Percentiles rank a stretch among this genome's conserved stretches.
phyloP scores from a whole-genome alignment of 2,888 invertebrate species.

The Phortica okadai region DNA sequence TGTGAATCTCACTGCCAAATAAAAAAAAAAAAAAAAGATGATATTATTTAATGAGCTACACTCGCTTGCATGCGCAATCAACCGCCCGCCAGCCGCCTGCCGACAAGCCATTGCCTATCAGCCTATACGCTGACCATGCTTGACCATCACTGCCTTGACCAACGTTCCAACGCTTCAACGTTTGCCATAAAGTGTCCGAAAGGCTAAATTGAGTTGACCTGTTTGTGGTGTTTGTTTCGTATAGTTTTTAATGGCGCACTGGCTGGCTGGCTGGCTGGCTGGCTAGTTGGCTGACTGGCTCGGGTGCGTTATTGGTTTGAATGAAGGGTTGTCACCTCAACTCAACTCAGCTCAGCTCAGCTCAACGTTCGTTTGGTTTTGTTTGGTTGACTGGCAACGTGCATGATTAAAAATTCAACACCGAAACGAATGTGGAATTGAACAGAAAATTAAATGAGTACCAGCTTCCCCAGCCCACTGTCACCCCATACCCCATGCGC shows the following conservation, averaged over 20 bases:
- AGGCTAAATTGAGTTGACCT: conserved; percentile 73
- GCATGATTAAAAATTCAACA: conserved; percentile 74
- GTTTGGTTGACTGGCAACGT: conserved; percentile 46
- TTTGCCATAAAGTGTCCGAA: conserved; percentile 40
- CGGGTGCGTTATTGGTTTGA: neutral
- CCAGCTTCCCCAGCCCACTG: neutral
- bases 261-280: neutral
- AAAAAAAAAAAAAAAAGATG: conserved; percentile 56
- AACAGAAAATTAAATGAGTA: conserved; percentile 72
- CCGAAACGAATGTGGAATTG: conserved; percentile 71
- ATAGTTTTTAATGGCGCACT: conserved; percentile 50
- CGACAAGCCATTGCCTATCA: neutral
- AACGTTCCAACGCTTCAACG: conserved; percentile 2
- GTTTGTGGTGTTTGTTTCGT: conserved; percentile 46
- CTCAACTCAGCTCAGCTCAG: conserved; percentile 28
- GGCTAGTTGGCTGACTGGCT: neutral
- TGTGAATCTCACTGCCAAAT: conserved; percentile 30
- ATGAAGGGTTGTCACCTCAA: conserved; percentile 38
- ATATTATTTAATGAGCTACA: conserved; percentile 75
- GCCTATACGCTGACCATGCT: neutral
- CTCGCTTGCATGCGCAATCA: conserved; percentile 42
- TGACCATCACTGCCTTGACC: neutral
- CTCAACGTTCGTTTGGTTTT: conserved; percentile 3
- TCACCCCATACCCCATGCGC: neutral
- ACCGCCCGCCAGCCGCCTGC: neutral